These are phyloP conservation scores for Drosophila niveifrons DNA, from an alignment of 2,888 invertebrate species.

Conservation along the genomic window DNA sequence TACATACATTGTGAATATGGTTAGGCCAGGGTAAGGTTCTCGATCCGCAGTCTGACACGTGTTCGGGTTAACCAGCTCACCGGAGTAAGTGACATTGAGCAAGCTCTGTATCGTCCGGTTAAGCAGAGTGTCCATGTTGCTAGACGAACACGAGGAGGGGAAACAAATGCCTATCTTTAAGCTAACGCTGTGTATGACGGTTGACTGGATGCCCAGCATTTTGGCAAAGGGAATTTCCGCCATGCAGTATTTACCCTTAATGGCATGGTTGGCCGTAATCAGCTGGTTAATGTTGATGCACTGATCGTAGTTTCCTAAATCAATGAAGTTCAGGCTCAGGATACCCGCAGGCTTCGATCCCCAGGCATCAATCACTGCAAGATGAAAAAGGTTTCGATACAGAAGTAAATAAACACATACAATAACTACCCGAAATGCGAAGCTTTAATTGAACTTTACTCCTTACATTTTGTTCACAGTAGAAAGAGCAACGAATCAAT, in stretches of 20 bases:
- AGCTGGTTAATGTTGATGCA: constrained; percentile 74
- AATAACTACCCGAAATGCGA: too few relatives aligned
- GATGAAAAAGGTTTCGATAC: neutral
- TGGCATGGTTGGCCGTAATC: neutral
- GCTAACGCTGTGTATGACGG: neutral
- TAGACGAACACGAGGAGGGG: constrained; percentile 63
- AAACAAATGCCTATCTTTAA: constrained; percentile 72
- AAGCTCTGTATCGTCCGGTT: constrained; percentile 30
- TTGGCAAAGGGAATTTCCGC: constrained; percentile 18
- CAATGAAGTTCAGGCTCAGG: constrained; percentile 76
- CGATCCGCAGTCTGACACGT: constrained; percentile 18
- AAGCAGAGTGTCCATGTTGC: constrained; percentile 53
- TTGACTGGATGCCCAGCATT: neutral
- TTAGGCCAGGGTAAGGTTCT: constrained; percentile 48
- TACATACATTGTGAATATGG: constrained; percentile 77
- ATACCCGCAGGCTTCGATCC: constrained; percentile 85
- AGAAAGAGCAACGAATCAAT: too few relatives aligned
- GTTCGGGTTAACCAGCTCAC: constrained; percentile 15
- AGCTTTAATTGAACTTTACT: too few relatives aligned
- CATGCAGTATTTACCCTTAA: constrained; percentile 64
- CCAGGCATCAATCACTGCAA: constrained; percentile 84
- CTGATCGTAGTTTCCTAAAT: constrained; percentile 84
- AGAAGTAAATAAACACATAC: too few relatives aligned
- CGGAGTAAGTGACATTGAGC: constrained; percentile 8
- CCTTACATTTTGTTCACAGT: too few relatives aligned